Evolutionary conservation across 2,113 vertebrate genomes (phyloP).

Genomic region (Chloropsis hardwickii): DNA sequence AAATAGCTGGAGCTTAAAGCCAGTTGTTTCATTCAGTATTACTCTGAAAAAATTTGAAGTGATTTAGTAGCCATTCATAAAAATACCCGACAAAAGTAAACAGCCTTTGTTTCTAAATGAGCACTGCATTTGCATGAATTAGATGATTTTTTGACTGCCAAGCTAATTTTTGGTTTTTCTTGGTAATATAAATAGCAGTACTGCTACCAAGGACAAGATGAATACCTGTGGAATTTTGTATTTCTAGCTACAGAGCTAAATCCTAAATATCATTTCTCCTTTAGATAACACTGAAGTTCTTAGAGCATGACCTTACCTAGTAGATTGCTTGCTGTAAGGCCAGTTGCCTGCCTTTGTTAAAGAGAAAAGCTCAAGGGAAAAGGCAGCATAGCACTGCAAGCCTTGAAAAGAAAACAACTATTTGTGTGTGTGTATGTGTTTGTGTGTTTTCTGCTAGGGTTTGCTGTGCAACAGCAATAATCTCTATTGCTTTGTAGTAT

Average conservation of each 20-base stretch:
- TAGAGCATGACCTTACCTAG: not conserved
- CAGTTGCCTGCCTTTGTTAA: not conserved
- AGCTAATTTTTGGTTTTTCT: not conserved
- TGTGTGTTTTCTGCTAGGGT: conserved; percentile 6
- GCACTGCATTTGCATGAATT: not conserved
- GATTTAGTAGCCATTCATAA: not conserved
- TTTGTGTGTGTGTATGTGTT: not conserved
- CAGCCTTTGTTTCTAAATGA: not conserved
- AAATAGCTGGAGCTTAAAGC: not conserved
- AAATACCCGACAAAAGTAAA: not conserved
- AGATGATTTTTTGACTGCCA: not conserved
- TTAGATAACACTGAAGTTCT: not conserved
- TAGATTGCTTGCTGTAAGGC: not conserved
- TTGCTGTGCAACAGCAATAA: conserved; percentile 60
- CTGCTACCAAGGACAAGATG: not conserved
- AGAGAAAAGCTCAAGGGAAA: not conserved
- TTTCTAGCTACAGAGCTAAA: not conserved
- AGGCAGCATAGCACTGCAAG: not conserved
- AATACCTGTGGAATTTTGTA: not conserved
- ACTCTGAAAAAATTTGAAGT: not conserved
- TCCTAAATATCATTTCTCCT: not conserved
- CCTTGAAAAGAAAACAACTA: not conserved
- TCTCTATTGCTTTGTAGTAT: conserved; percentile 59
- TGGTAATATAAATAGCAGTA: not conserved
- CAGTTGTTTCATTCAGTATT: not conserved